Percentiles rank a stretch among this genome's conserved stretches.
phyloP scores from a whole-genome alignment of 2,888 invertebrate genomes.

The Holacanthella duospinosa region DNA sequence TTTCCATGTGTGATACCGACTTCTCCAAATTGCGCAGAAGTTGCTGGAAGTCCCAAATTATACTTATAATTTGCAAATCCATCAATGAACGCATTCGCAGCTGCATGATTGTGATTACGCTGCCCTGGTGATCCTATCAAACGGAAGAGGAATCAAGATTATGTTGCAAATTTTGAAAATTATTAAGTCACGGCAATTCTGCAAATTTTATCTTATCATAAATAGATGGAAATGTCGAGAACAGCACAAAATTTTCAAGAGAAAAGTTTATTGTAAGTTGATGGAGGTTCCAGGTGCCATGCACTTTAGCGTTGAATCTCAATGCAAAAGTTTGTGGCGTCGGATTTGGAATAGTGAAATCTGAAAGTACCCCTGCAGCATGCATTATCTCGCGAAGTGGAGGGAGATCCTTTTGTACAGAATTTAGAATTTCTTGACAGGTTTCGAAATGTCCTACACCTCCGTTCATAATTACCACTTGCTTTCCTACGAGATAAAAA shows the following conservation, averaged over 20 bases:
- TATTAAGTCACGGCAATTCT: too few relatives aligned
- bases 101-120: conserved; percentile 19
- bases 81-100: too few relatives aligned
- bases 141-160: neutral
- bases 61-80: conserved; percentile 9
- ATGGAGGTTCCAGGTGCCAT: conserved; percentile 8
- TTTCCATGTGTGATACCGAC: too few relatives aligned
- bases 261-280: neutral
- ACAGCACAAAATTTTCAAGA: conserved; percentile 4
- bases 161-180: neutral
- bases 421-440: too few relatives aligned
- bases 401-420: too few relatives aligned
- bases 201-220: too few relatives aligned
- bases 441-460: too few relatives aligned
- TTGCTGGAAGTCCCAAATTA: too few relatives aligned
- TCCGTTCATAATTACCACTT: too few relatives aligned
- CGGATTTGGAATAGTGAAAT: neutral
- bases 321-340: neutral
- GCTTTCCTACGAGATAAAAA: too few relatives aligned
- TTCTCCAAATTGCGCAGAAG: too few relatives aligned
- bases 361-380: neutral
- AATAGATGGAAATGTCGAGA: neutral
- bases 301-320: neutral
- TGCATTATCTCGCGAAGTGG: neutral
- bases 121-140: conserved; percentile 18